These are phyloP conservation scores for Altica lythri DNA, from an alignment of 2,888 invertebrate genomes.

Conservation along the genomic window DNA sequence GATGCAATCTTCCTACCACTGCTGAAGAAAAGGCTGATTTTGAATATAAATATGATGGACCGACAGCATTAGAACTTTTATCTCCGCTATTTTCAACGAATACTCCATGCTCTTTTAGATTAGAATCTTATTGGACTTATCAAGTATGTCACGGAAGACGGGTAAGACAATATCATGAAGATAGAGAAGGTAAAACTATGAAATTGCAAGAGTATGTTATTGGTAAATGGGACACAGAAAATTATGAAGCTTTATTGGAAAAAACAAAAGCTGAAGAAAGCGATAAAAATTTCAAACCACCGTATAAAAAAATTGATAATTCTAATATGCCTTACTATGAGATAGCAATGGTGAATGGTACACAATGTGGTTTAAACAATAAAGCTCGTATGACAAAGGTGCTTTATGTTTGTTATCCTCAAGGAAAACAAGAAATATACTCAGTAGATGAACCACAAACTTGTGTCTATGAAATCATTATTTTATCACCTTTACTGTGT, in stretches of 20 bases:
- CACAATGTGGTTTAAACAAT: constrained; percentile 83
- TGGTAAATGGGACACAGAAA: constrained; percentile 74
- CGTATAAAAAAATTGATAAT: constrained; percentile 82
- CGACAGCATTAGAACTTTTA: constrained; percentile 77
- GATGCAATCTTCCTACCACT: constrained; percentile 78
- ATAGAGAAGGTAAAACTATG: constrained; percentile 82
- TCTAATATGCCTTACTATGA: constrained; percentile 85
- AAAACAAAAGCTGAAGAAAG: constrained; percentile 59
- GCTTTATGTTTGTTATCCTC: constrained; percentile 85
- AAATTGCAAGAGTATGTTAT: constrained; percentile 85
- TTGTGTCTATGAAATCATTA: constrained; percentile 92
- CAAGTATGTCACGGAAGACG: constrained; percentile 93
- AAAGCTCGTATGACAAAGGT: constrained; percentile 81
- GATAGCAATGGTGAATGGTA: constrained; percentile 86
- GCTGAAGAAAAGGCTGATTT: constrained; percentile 61
- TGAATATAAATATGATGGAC: constrained; percentile 71
- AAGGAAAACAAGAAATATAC: constrained; percentile 89
- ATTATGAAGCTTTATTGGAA: constrained; percentile 64
- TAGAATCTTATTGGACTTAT: constrained; percentile 95
- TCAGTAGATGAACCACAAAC: constrained; percentile 91
- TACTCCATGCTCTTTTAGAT: constrained; percentile 73
- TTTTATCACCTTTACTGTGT: constrained; percentile 86
- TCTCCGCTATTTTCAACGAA: constrained; percentile 73
- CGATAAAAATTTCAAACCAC: constrained; percentile 59
- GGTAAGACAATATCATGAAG: constrained; percentile 94